Percentiles rank a stretch among this genome's conserved stretches.
These are phyloP conservation scores for Agrotis exclamationis DNA, from an alignment of 2,888 invertebrate species.

Conservation along the genomic window DNA sequence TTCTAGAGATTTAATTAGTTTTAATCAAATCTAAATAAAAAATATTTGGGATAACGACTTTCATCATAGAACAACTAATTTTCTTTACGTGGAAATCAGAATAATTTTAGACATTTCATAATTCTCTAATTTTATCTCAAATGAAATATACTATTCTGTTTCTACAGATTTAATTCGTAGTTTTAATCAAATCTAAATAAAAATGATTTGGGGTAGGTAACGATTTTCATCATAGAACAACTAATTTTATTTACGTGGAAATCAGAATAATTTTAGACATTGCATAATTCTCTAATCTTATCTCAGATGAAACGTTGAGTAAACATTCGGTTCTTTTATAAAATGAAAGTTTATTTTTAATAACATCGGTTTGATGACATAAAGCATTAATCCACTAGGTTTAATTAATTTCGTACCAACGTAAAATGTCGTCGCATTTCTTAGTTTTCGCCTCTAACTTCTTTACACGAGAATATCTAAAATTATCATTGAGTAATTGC, in stretches of 20 bases:
- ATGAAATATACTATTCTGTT: not conserved
- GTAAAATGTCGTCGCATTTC: slow-evolving; percentile 14
- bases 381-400: slow-evolving; percentile 33
- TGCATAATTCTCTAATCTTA: not conserved
- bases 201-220: not conserved
- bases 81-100: not conserved
- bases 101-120: not conserved
- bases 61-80: not conserved
- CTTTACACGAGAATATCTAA: slow-evolving; percentile 1
- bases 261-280: not conserved
- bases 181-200: not conserved
- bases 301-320: not conserved
- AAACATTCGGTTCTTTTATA: slow-evolving; percentile 7
- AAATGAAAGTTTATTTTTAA: slow-evolving; percentile 28
- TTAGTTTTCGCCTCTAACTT: slow-evolving; percentile 12
- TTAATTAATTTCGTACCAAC: slow-evolving; percentile 31
- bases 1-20: not conserved
- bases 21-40: not conserved
- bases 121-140: not conserved
- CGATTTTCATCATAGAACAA: not conserved
- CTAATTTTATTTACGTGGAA: not conserved
- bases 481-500: slow-evolving; percentile 1
- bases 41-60: not conserved
- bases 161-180: not conserved
- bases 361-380: slow-evolving; percentile 16